A percentile compares a stretch with the other conserved stretches of the same genome.
Evolutionary conservation across 2,797 vertebrate species (phyloP).

Genomic region (Spinibarbus caldwelli): DNA sequence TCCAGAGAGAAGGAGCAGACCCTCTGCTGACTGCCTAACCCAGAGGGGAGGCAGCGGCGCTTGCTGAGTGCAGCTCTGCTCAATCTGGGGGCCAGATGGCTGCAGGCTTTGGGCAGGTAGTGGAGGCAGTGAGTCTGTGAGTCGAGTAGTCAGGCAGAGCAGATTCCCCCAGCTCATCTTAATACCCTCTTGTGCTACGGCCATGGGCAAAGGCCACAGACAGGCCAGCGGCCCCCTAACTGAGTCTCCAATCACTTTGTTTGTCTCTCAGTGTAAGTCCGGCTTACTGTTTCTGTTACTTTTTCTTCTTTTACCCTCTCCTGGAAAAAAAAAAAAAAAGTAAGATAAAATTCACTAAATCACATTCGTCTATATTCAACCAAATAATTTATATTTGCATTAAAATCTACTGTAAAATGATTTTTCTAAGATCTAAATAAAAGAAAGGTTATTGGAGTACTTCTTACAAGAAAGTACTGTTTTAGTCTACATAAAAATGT

Average conservation of each 20-base stretch:
- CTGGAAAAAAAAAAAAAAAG: neutral
- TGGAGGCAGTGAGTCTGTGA: conserved; percentile 68
- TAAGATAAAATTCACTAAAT: neutral
- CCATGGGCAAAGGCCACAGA: conserved; percentile 71
- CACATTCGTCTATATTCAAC: neutral
- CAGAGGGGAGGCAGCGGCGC: conserved; percentile 82
- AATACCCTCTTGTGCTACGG: conserved; percentile 75
- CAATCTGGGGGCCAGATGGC: conserved; percentile 93
- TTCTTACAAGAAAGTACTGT: neutral
- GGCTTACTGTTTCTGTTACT: neutral
- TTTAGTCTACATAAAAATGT: neutral
- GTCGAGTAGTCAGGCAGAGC: conserved; percentile 68
- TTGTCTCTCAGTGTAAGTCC: neutral
- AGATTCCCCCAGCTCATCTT: conserved; percentile 74
- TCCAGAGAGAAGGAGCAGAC: conserved; percentile 78
- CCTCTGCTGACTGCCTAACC: conserved; percentile 86
- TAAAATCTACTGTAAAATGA: neutral
- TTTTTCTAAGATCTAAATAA: neutral
- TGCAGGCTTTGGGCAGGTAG: conserved; percentile 82
- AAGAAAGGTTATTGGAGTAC: neutral
- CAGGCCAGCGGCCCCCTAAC: conserved; percentile 64
- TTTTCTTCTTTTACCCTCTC: conserved; percentile 29
- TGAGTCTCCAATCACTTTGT: conserved; percentile 41
- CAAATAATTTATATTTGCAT: neutral
- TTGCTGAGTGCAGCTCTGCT: conserved; percentile 78